Evolutionary conservation across 2,888 invertebrate species (phyloP).

Genomic region (Aproaerema taeniolella): DNA sequence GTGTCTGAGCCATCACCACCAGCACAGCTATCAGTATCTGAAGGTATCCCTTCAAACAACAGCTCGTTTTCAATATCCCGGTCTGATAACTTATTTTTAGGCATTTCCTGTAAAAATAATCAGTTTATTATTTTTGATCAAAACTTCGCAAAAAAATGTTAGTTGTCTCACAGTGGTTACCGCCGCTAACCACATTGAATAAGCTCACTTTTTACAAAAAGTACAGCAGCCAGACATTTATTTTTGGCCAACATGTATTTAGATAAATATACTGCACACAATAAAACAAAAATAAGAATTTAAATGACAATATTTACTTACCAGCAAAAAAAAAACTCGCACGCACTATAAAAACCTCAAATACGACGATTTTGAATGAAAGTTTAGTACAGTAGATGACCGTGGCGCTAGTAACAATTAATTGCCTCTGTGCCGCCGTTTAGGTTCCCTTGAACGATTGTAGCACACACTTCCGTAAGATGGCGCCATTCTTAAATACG

Average conservation of each 20-base stretch:
- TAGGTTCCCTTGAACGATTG: no score
- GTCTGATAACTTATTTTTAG: conserved; percentile 3
- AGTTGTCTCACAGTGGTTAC: conserved; percentile 4
- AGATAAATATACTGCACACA: not conserved
- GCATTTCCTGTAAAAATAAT: conserved; percentile 3
- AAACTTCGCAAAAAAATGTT: conserved; percentile 1
- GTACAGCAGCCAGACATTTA: not conserved
- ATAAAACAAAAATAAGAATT: no score
- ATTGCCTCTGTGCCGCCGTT: no score
- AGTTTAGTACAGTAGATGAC: no score
- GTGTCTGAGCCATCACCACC: conserved; percentile 7
- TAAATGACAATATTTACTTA: no score
- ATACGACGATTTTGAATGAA: no score
- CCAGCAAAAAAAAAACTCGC: no score
- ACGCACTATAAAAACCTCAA: no score
- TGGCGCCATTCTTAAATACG: not conserved
- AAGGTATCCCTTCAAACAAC: conserved; percentile 5
- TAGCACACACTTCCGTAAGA: no score
- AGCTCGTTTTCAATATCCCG: conserved; percentile 3
- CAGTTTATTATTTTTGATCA: conserved; percentile 1
- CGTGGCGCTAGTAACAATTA: no score
- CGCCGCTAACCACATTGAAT: conserved; percentile 5
- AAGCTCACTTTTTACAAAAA: not conserved
- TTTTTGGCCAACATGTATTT: not conserved
- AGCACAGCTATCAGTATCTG: conserved; percentile 6